Evolutionary conservation across 2,888 invertebrate species (phyloP), one percentile per base, ranked within the genome.

Genomic region (Schizaphis graminum): DNA sequence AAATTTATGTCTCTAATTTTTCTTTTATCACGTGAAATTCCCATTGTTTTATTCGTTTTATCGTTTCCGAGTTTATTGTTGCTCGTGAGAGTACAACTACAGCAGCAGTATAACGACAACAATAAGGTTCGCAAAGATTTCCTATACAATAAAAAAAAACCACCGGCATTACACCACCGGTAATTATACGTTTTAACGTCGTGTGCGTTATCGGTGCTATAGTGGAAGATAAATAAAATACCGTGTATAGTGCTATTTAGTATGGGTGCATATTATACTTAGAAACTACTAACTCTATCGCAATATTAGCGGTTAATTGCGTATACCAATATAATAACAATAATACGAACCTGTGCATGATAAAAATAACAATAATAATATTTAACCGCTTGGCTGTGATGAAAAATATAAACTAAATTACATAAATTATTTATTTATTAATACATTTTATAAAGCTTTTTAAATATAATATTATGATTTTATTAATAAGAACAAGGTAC

Each of bases 21-120:
- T 85, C 35, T 84, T 77, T 91, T 53, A 77, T 49, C 28, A n/a
- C 85, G 5, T 57, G 41, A 85, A 85, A 85, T 91, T 57, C 57
- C 91, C 56, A 44, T 91, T 44, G 56, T 91, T 57, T 85, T 56
- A 84, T 84, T 84, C 28, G 13, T 53, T 84, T 85, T 61, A 35
- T 61, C 61, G 41, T 61, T 57, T 57, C 61, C 24, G 86, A 44
- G 92, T 61, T 87, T 92, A 92, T 92, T 61, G 92, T 92, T 61
- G 49, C 86, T 87, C 92, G 61, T 77, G 35, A 77, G 35, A 8
- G 35, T 35, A 77, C 77, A 47, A 47, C 77, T 77, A 21, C 21
- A 77, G 35, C 77, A 77, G 35, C 35, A 77, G 35, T 77, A 77
- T 56, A 24, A 44, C 85, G 28, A 11, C 28, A 11, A 41, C 53